Evolutionary conservation across 2,888 invertebrate species (phyloP).

Genomic region (Apodemia mormo): DNA sequence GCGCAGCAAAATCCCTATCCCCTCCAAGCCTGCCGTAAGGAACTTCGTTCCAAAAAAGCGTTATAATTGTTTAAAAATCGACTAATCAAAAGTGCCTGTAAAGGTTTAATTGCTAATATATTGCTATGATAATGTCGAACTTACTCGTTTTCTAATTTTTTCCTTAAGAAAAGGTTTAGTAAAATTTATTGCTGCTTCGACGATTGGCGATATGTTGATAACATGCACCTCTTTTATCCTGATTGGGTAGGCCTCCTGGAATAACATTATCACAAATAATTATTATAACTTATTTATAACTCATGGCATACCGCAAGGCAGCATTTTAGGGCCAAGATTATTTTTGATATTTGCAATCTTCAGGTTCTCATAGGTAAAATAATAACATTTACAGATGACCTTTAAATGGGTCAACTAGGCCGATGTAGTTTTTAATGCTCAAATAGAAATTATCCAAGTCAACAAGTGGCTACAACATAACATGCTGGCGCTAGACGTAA

Average conservation of each 20-base stretch:
- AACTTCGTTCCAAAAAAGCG: too few relatives aligned
- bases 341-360: constrained; percentile 22
- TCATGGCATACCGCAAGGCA: constrained; percentile 29
- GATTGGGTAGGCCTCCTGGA: constrained; percentile 89
- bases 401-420: neutral
- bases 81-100: too few relatives aligned
- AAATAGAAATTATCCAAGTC: neutral
- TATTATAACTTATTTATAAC: neutral
- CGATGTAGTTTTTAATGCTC: neutral
- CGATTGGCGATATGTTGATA: constrained; percentile 88
- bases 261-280: constrained; percentile 27
- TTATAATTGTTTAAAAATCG: too few relatives aligned
- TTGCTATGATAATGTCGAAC: constrained; percentile 38
- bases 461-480: neutral
- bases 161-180: constrained; percentile 92
- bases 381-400: constrained; percentile 27
- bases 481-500: neutral
- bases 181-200: constrained; percentile 88
- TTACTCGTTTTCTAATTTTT: constrained; percentile 87
- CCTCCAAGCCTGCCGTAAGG: too few relatives aligned
- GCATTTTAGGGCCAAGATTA: constrained; percentile 27
- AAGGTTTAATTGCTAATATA: too few relatives aligned
- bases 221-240: constrained; percentile 93
- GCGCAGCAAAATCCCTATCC: too few relatives aligned
- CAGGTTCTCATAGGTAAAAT: constrained; percentile 1